Conservation (phyloP, 2,113 vertebrate genomes). For the Corythornis madagascariensis region DNA sequence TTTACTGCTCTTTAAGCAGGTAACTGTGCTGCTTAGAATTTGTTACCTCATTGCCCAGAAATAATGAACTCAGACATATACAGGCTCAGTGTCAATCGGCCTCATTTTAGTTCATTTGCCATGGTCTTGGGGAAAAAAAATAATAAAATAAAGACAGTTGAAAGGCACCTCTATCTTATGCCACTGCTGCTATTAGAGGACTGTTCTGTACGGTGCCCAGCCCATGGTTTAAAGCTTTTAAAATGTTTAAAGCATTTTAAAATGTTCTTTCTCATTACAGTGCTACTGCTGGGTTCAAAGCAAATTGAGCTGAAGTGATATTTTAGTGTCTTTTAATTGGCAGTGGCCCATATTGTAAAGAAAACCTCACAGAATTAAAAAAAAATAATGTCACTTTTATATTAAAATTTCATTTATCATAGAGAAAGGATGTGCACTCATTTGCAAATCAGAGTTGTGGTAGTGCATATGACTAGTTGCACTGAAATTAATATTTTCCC, state of each 20-base stretch:
- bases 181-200: slow-evolving; percentile 21
- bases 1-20: background rate
- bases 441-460: background rate
- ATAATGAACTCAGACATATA: background rate
- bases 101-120: slow-evolving; percentile 1
- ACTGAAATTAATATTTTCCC: background rate
- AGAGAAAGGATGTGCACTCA: background rate
- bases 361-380: background rate
- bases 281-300: background rate
- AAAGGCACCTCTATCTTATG: background rate
- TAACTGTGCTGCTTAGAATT: background rate
- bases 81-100: background rate
- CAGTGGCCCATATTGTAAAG: background rate
- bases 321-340: background rate
- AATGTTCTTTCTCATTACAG: background rate
- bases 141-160: background rate
- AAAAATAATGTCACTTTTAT: background rate
- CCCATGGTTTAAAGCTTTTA: background rate
- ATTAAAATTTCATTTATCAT: background rate
- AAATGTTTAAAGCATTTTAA: slow-evolving; percentile 18
- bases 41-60: background rate
- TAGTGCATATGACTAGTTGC: background rate
- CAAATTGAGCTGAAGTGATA: background rate
- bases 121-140: background rate
- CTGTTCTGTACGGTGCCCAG: background rate